Percentiles rank a stretch among this genome's conserved stretches.
These are phyloP conservation scores for Drosophila parabipectinata DNA, from an alignment of 1,140 invertebrate genomes.

Conservation along the genomic window DNA sequence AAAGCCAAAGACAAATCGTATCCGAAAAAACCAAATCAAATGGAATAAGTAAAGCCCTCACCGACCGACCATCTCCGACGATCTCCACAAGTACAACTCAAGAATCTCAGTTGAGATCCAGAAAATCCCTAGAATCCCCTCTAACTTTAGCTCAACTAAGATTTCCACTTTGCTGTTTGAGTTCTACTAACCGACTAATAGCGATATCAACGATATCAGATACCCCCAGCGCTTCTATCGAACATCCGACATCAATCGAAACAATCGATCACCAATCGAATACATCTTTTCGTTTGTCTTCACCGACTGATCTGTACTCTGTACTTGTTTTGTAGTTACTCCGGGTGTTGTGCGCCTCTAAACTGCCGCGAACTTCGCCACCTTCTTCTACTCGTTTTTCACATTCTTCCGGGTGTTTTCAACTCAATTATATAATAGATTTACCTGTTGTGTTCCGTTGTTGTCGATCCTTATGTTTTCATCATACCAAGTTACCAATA, in stretches of 20 bases:
- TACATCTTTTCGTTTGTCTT: conserved; percentile 13
- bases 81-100: conserved; percentile 46
- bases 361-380: conserved; percentile 40
- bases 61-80: conserved; percentile 36
- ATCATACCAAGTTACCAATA: conserved; percentile 36
- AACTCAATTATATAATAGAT: conserved; percentile 44
- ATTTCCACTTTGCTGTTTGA: conserved; percentile 45
- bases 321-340: conserved; percentile 78
- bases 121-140: conserved; percentile 23
- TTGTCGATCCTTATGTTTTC: conserved; percentile 41
- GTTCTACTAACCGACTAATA: conserved; percentile 49
- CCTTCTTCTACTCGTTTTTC: conserved; percentile 58
- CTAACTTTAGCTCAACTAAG: conserved; percentile 38
- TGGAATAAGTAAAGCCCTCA: conserved; percentile 31
- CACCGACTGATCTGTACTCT: conserved; percentile 48
- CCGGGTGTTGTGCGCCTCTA: conserved; percentile 75
- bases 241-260: conserved; percentile 32
- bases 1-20: conserved; percentile 68
- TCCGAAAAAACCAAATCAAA: conserved; percentile 42
- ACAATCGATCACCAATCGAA: conserved; percentile 13
- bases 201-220: background rate
- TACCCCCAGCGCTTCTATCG: conserved; percentile 3
- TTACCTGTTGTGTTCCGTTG: conserved; percentile 49
- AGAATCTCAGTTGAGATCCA: conserved; percentile 10
- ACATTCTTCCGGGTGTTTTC: conserved; percentile 57